Base-by-base conservation (phyloP, 2,888 invertebrate species). In the Erebia aethiops region DNA sequence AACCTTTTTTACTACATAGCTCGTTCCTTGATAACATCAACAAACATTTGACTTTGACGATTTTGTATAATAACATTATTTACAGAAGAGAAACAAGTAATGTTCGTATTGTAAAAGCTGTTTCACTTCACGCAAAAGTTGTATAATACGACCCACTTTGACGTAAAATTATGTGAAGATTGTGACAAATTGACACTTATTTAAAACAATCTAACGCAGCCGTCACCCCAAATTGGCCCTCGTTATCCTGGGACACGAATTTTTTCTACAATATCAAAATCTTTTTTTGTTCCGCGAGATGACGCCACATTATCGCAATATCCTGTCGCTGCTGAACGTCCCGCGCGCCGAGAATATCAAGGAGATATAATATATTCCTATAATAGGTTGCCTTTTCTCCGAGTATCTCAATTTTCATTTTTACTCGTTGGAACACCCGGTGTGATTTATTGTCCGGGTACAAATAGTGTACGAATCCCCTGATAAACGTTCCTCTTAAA, bases 321-420 rank as follows among this genome's bases (percentile, higher is more conserved):
- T 90, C 90, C 87, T 84, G 86, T 88, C 86, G 86, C 86, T 86
- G 87, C 81, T 87, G 85, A 83, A 87, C 85, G 90, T 86, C 87
- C 88, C 86, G 86, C 86, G 87, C 88, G 84, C 85, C 82, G 85
- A 85, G 87, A 91, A 91, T 90, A 91, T 90, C 90, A 90, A 90
- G 89, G 87, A 91, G 89, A 91, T 91, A 67, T 67, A 67, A 90
- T 67, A 67, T 91, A 91, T 91, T 90, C 91, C 88, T 90, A 90
- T 89, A 89, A 90, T 90, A 91, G 90, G 91, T 91, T 91, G 90
- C 88, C 87, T 87, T 86, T 82, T 86, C 88, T 87, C 82, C 86
- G 87, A 90, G 91, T 92, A 91, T 91, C 92, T 92, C 91, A 92
- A 91, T 92, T 91, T 91, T 91, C 90, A 90, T 91, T 91, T 91